Evolutionary conservation across 2,113 vertebrate species (phyloP), one percentile per base, ranked within the genome.

Genomic region (Microtus pennsylvanicus): DNA sequence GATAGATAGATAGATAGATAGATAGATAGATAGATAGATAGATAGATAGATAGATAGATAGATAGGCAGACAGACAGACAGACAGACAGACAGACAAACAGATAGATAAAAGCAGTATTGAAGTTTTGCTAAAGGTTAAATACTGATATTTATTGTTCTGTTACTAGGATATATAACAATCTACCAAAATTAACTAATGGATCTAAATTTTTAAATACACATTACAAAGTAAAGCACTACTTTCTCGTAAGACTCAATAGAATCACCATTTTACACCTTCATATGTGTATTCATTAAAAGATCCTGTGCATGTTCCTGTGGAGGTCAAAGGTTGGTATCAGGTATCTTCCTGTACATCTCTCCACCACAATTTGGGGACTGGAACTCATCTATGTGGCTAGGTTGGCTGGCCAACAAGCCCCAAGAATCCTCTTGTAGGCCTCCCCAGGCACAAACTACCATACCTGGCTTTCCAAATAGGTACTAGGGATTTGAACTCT

Each of bases 171-270:
- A 88, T 42, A 93, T 45, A 85, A 77, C 35, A 90, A 63, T 52
- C 33, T 92, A 96, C 91, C n/a, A 85, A 82, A 86, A 91, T 80
- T 90, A 96, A 96, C 5, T 92, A 52, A 91, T 70, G 33, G 28
- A 24, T 92, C 63, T 89, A 96, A 89, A 45, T 69, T 63, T 63
- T 72, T 92, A 98, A 78, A 94, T 65, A 90, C 28, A 76, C 47
- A 91, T 76, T 91, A 89, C 78, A 91, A 89, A 94, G 45, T 78
- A 97, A 89, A 47, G 11, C 52, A 81, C 5, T 77, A 42, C 26
- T 89, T 94, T 45, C 72, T 95, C 30, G 9, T 70, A 95, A 90
- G 16, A 87, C 90, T 67, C 81, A 92, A 50, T 58, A 83, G 69
- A 88, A 58, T 69, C 45, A 87, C 76, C 52, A 90, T 52, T 78